phyloP scores from a whole-genome alignment of 2,113 vertebrate species.

The Rattus rattus region DNA sequence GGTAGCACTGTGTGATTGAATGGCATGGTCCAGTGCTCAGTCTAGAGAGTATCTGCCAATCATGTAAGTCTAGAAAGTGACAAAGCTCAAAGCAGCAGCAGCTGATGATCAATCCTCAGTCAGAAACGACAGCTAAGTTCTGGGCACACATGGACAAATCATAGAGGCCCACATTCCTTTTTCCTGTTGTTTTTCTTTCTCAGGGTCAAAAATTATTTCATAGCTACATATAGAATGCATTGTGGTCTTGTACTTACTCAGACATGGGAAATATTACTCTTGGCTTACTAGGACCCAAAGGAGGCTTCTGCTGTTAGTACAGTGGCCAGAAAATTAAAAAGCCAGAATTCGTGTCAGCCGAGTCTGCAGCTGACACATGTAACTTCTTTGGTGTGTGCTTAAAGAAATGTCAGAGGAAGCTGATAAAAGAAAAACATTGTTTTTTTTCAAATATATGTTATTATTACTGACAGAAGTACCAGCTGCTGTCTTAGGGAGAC shows the following conservation, averaged over 20 bases:
- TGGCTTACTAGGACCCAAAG: neutral
- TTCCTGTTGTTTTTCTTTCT: neutral
- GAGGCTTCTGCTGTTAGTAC: neutral
- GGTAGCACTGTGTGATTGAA: neutral
- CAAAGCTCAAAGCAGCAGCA: neutral
- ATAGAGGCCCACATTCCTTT: neutral
- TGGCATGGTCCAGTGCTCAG: neutral
- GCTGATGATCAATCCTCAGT: neutral
- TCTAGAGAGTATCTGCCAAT: neutral
- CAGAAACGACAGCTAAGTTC: neutral
- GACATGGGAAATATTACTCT: neutral
- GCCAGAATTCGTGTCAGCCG: neutral
- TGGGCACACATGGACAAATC: neutral
- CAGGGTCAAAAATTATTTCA: neutral
- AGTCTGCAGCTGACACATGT: neutral
- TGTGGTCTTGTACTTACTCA: neutral
- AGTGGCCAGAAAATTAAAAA: neutral
- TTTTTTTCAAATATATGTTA: neutral
- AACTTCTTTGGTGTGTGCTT: neutral
- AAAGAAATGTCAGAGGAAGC: neutral
- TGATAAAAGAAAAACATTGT: neutral
- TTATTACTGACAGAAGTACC: neutral
- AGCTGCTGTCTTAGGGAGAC: neutral
- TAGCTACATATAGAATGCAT: neutral
- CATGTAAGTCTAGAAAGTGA: neutral